Evolutionary conservation across 2,888 invertebrate species (phyloP).

Genomic region (Drosophila basisetae): DNA sequence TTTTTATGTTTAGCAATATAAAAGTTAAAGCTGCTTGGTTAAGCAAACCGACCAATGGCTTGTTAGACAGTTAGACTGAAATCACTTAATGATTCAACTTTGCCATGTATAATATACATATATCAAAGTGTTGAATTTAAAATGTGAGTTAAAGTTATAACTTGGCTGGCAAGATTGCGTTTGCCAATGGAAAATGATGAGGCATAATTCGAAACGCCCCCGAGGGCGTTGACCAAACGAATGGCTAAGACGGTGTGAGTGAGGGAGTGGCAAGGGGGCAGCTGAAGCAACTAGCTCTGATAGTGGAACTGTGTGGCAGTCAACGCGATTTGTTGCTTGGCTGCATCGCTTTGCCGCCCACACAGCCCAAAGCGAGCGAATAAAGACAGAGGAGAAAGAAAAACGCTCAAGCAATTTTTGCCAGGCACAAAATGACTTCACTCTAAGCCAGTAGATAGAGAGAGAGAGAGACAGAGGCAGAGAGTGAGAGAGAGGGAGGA

Average conservation of each 20-base stretch:
- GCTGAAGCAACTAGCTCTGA: slow-evolving; percentile 21
- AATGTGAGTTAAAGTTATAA: background rate
- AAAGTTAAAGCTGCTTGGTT: background rate
- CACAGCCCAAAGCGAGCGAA: slow-evolving; percentile 16
- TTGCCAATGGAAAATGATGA: slow-evolving; percentile 64
- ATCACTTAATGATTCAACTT: background rate
- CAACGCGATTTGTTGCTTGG: slow-evolving; percentile 78
- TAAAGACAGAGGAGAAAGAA: slow-evolving; percentile 18
- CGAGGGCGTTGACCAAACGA: slow-evolving; percentile 65
- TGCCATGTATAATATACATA: background rate
- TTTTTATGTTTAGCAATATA: slow-evolving; percentile 1
- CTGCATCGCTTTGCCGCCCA: slow-evolving; percentile 41
- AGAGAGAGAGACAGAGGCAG: background rate
- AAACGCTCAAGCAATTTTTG: slow-evolving; percentile 63
- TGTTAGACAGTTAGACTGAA: background rate
- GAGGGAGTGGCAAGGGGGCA: background rate
- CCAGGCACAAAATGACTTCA: slow-evolving; percentile 69
- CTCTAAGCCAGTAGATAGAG: slow-evolving; percentile 28
- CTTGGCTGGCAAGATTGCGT: slow-evolving; percentile 13
- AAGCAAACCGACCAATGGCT: background rate
- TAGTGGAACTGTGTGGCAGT: slow-evolving; percentile 47
- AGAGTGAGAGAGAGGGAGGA: background rate
- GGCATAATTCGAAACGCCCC: slow-evolving; percentile 69
- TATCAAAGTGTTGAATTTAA: background rate
- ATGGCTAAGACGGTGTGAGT: slow-evolving; percentile 12